Conservation (phyloP, 2,797 vertebrate species). For the Molossus molossus region DNA sequence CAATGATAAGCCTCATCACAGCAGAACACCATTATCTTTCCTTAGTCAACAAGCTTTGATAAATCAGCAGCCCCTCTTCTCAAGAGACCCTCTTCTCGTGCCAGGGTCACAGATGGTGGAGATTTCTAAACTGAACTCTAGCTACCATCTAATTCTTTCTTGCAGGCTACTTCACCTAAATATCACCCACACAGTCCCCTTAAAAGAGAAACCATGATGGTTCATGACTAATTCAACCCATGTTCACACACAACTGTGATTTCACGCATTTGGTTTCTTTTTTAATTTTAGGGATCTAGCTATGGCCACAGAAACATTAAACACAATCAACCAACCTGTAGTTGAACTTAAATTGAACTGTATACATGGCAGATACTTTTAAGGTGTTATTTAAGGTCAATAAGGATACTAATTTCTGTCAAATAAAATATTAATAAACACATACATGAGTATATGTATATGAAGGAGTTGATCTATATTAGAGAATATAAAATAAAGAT, state of each 20-base stretch:
- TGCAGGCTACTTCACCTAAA: slow-evolving; percentile 66
- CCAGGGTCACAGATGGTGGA: slow-evolving; percentile 55
- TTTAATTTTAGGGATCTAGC: slow-evolving; percentile 84
- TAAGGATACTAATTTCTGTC: slow-evolving; percentile 56
- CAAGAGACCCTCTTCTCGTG: slow-evolving; percentile 71
- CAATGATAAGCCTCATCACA: slow-evolving; percentile 47
- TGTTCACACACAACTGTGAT: slow-evolving; percentile 81
- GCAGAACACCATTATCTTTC: slow-evolving; percentile 59
- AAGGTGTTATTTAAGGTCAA: slow-evolving; percentile 53
- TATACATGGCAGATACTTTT: slow-evolving; percentile 55
- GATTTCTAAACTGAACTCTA: slow-evolving; percentile 76
- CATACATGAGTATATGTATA: slow-evolving; percentile 5
- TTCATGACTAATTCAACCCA: slow-evolving; percentile 78
- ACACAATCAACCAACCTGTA: slow-evolving; percentile 69
- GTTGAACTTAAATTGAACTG: slow-evolving; percentile 63
- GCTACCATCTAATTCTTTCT: slow-evolving; percentile 61
- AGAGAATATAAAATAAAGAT: slow-evolving; percentile 67
- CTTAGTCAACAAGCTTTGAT: slow-evolving; percentile 61
- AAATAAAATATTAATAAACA: slow-evolving; percentile 69
- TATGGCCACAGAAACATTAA: slow-evolving; percentile 76
- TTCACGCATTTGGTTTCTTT: slow-evolving; percentile 79
- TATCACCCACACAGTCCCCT: slow-evolving; percentile 65
- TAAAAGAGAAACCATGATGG: slow-evolving; percentile 76
- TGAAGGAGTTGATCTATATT: slow-evolving; percentile 55
- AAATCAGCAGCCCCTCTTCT: slow-evolving; percentile 51